Base-by-base conservation (phyloP, 1,140 invertebrate species). In the Lasaia peninsularis region DNA sequence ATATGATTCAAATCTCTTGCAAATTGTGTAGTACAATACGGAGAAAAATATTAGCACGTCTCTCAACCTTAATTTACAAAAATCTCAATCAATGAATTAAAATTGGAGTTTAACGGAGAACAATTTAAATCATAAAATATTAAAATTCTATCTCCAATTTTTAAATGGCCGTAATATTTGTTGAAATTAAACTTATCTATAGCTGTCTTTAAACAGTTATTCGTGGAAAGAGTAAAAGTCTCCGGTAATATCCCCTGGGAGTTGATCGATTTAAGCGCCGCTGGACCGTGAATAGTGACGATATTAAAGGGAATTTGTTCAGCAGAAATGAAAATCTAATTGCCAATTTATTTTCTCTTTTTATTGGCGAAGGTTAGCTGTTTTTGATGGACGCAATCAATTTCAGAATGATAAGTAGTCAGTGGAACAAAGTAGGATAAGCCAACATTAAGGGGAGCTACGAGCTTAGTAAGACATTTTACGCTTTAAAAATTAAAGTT, bases 261-360 rank as follows among this genome's bases (percentile, higher is more conserved):
- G 40, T 20, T 44, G 18, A 44, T 44, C 40, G 16, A 44, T 44
- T 44, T 44, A 44, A 44, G 40, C 40, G 14, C 14, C 40, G 18
- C 8, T 44, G 40, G 16, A 11, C 40, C 18, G 40, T 44, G 40
- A 44, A 44, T 44, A 44, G 40, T 44, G 40, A 44, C 40, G 40
- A 44, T 44, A 44, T 44, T 44, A 44, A 44, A 44, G 40, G 40
- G 40, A 44, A 44, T 44, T 44, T 44, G 16, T 20, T 44, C 40
- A 44, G 40, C 40, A 44, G 40, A 44, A 44, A 44, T 20, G 40
- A 44, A 44, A 44, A 44, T 44, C 40, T 44, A 44, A 44, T 44
- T 44, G 40, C 40, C 40, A 44, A 44, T 44, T 44, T 44, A 44
- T 44, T 40, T 40, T 40, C 37, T 16, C 37, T 40, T 18, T 40